Percentiles rank a stretch among this genome's conserved stretches.
These are phyloP conservation scores for Leptatherina wallacei DNA, from an alignment of 2,797 vertebrate species.

Conservation along the genomic window DNA sequence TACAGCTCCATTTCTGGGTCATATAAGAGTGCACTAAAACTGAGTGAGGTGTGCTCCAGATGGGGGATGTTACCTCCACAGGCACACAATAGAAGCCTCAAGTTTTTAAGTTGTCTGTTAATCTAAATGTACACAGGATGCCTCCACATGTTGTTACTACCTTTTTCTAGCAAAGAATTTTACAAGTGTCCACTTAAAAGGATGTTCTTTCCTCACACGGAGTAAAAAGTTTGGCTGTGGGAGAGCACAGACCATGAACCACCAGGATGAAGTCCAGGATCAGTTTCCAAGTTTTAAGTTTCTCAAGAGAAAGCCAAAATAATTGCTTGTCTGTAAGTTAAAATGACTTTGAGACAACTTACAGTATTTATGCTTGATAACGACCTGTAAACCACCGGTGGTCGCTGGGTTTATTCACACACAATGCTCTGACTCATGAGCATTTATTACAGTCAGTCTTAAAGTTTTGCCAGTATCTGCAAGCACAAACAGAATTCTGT, in stretches of 20 bases:
- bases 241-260: slow-evolving; percentile 31
- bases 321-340: slow-evolving; percentile 37
- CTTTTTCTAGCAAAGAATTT: slow-evolving; percentile 33
- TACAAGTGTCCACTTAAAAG: slow-evolving; percentile 46
- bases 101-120: slow-evolving; percentile 34
- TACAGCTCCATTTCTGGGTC: slow-evolving; percentile 72
- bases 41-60: slow-evolving; percentile 73
- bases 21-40: slow-evolving; percentile 75
- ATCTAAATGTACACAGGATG: slow-evolving; percentile 43
- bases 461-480: slow-evolving; percentile 13
- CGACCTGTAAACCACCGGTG: slow-evolving; percentile 24
- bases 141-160: slow-evolving; percentile 12
- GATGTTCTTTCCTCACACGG: slow-evolving; percentile 10
- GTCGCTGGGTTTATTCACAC: slow-evolving; percentile 28
- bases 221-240: slow-evolving; percentile 31
- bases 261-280: slow-evolving; percentile 9
- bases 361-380: slow-evolving; percentile 30
- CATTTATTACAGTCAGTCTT: slow-evolving; percentile 26
- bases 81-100: slow-evolving; percentile 30
- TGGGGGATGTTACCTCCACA: slow-evolving; percentile 61
- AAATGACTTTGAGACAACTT: slow-evolving; percentile 18
- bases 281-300: slow-evolving; percentile 30
- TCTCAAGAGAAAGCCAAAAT: slow-evolving; percentile 37
- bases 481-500: slow-evolving; percentile 37
- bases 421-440: slow-evolving; percentile 49